Conservation (phyloP, 1,140 invertebrate genomes). For the Hesperophylax magnus region DNA sequence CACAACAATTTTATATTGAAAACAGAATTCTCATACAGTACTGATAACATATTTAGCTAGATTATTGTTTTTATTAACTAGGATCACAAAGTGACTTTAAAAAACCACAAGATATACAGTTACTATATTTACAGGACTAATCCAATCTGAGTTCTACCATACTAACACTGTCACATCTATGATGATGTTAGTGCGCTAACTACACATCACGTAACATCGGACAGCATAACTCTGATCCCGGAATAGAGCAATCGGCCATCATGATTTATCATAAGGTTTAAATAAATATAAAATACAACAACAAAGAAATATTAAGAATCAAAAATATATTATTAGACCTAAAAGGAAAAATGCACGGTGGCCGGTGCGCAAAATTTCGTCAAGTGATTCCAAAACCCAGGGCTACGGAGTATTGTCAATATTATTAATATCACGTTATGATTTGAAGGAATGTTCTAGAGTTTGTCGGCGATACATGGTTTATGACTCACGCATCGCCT, state of each 20-base stretch:
- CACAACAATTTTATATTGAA: too few relatives aligned
- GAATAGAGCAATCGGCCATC: slow-evolving; percentile 1
- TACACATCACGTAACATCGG: slow-evolving; percentile 2
- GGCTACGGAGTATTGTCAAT: slow-evolving; percentile 32
- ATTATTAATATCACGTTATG: neutral
- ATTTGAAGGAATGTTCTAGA: neutral
- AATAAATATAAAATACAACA: slow-evolving; percentile 28
- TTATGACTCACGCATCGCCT: slow-evolving; percentile 20
- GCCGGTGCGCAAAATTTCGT: slow-evolving; percentile 28
- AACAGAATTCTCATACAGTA: too few relatives aligned
- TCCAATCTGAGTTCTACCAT: neutral
- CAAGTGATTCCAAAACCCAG: slow-evolving; percentile 44
- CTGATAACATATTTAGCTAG: too few relatives aligned
- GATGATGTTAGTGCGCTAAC: neutral
- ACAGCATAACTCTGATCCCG: neutral
- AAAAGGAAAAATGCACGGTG: slow-evolving; percentile 20
- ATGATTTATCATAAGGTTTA: neutral
- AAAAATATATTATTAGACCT: slow-evolving; percentile 30
- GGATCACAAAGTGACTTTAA: neutral
- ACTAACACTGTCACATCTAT: slow-evolving; percentile 16
- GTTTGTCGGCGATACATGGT: slow-evolving; percentile 3
- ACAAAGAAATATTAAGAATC: slow-evolving; percentile 6
- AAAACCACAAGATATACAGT: slow-evolving; percentile 3
- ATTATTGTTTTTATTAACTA: neutral
- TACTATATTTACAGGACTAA: slow-evolving; percentile 21